A percentile compares a stretch with the other conserved stretches of the same genome.
phyloP scores from a whole-genome alignment of 1,140 invertebrate genomes.

The Hyles euphorbiae region DNA sequence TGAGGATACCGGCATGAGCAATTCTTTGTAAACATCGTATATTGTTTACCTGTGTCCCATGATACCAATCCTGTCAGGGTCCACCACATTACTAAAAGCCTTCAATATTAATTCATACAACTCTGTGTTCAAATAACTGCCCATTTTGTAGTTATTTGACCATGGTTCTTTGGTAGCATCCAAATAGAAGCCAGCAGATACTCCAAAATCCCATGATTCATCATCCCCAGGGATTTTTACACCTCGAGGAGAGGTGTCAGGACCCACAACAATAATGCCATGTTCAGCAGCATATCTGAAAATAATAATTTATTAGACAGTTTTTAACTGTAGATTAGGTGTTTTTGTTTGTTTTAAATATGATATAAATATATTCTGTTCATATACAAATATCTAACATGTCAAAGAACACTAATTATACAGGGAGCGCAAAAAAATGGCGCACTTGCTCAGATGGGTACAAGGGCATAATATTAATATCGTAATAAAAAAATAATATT shows the following conservation, averaged over 20 bases:
- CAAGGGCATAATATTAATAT: too few species aligned
- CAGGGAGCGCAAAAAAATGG: too few species aligned
- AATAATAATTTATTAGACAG: conserved; percentile 12
- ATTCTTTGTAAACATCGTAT: not conserved
- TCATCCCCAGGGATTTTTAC: conserved; percentile 92
- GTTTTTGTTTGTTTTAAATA: not conserved
- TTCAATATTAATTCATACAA: conserved; percentile 85
- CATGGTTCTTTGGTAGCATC: conserved; percentile 94
- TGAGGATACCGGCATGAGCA: not conserved
- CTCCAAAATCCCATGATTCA: conserved; percentile 95
- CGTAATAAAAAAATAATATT: too few species aligned
- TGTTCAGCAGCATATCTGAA: conserved; percentile 84
- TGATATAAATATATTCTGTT: too few species aligned
- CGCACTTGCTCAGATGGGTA: too few species aligned
- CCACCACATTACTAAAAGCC: conserved; percentile 62
- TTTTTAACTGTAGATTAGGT: not conserved
- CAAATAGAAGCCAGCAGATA: conserved; percentile 96
- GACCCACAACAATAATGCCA: conserved; percentile 90
- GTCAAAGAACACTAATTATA: too few species aligned
- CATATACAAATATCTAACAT: too few species aligned
- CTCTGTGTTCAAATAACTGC: conserved; percentile 95
- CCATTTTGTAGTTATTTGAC: conserved; percentile 97
- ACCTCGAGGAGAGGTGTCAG: conserved; percentile 97
- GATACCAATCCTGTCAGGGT: conserved; percentile 82
- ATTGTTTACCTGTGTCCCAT: conserved; percentile 89